phyloP scores from a whole-genome alignment of 2,888 invertebrate species.

The Melanotus villosus region DNA sequence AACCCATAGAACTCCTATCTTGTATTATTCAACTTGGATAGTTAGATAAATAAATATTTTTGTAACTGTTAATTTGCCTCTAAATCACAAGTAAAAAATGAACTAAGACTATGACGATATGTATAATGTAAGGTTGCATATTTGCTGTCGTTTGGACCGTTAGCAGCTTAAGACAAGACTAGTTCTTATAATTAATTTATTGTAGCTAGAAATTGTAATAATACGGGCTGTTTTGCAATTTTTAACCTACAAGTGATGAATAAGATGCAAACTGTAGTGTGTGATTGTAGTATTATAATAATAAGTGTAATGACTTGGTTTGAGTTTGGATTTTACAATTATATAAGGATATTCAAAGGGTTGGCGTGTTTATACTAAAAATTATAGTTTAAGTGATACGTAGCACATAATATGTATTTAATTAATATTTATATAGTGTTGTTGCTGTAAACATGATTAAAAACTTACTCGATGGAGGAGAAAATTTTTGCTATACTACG shows the following conservation, averaged over 20 bases:
- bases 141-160: conserved; percentile 4
- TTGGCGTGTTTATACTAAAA: conserved; percentile 39
- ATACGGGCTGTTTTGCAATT: conserved; percentile 35
- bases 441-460: conserved; percentile 40
- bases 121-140: neutral
- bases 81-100: neutral
- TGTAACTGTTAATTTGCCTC: conserved; percentile 3
- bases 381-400: conserved; percentile 30
- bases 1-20: too few relatives aligned
- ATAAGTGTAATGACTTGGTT: conserved; percentile 7
- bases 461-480: conserved; percentile 16
- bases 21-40: too few relatives aligned
- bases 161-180: conserved; percentile 17
- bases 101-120: neutral
- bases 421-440: conserved; percentile 41
- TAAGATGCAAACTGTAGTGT: conserved; percentile 27
- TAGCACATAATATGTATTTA: conserved; percentile 36
- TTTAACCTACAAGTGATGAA: conserved; percentile 7
- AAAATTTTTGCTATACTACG: conserved; percentile 38
- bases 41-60: neutral
- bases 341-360: conserved; percentile 19
- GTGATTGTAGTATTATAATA: conserved; percentile 36
- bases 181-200: conserved; percentile 24
- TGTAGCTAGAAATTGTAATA: conserved; percentile 17
- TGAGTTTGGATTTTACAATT: conserved; percentile 2